Base-by-base conservation (phyloP, 2,888 invertebrate species). In the Phyllotreta striolata region DNA sequence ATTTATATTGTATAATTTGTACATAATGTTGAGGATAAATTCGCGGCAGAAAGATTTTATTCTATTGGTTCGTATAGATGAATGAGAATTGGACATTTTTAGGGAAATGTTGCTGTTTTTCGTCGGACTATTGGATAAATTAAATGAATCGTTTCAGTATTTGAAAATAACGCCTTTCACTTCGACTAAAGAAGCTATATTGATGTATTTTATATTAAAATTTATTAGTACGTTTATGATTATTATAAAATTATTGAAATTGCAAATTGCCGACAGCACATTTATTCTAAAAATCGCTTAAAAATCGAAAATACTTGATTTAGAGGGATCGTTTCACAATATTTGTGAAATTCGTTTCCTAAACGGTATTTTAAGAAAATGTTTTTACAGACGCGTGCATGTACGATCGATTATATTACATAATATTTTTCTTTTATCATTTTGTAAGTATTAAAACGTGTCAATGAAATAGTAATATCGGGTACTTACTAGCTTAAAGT, bases 1-100 rank as follows among this genome's bases (percentile, higher is more conserved):
- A 80, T 80, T 80, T 79, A 78, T 77, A 73, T 80, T 66, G 80
- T 81, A 81, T 78, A 81, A 79, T 80, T 80, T 81, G 81, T 81
- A 81, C 69, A 80, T 80, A 81, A 71, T 70, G 74, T 74, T 72
- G 66, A 69, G 37, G 24, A 38, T 39, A 71, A 71, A 64, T 65
- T 64, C 62, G 69, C 68, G 69, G 68, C 69, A 68, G 52, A 59
- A 58, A 55, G 54, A 62, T 62, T 70, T 70, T 59, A 59, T 66
- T 68, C 69, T 61, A 62, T 69, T 63, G 66, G 67, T 67, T 56
- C 14, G n/a, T 24, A 4, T 24, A 24, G 24, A 24, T 24, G 37
- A 34, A 24, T 54, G 39, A 47, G 9, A n/a, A 13, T 47, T 47
- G 9, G 10, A 6, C 6, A 37, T 12, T 49, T 49, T 49, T 35